Evolutionary conservation across 2,888 invertebrate species (phyloP).

Genomic region (Ormyrus nitidulus): DNA sequence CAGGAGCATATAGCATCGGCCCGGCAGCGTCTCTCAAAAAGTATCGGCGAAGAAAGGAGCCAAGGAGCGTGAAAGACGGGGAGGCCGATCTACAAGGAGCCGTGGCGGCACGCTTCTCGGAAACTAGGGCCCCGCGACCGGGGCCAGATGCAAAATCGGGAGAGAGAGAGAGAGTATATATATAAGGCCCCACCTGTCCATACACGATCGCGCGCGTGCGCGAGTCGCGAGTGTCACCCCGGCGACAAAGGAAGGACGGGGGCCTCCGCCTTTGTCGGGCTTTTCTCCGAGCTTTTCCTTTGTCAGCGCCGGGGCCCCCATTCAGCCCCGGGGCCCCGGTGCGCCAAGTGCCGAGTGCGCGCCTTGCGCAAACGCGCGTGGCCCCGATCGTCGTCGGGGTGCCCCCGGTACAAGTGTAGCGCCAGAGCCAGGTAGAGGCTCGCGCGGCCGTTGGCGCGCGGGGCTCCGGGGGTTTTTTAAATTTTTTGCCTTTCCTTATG

Average conservation of each 20-base stretch:
- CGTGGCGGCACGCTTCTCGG: constrained; percentile 65
- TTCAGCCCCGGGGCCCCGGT: constrained; percentile 20
- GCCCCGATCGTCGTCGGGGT: neutral
- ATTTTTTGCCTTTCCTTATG: neutral
- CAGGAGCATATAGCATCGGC: neutral
- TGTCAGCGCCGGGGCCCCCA: constrained; percentile 34
- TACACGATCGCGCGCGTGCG: constrained; percentile 60
- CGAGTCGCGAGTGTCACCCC: constrained; percentile 66
- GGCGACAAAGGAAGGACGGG: constrained; percentile 61
- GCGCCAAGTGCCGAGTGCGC: constrained; percentile 71
- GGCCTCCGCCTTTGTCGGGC: constrained; percentile 72
- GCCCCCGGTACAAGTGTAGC: constrained; percentile 68
- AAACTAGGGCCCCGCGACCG: constrained; percentile 66
- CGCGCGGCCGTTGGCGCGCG: no score
- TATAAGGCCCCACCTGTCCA: constrained; percentile 70
- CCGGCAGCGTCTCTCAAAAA: constrained; percentile 3
- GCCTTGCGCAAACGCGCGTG: constrained; percentile 70
- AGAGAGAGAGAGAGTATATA: constrained; percentile 23
- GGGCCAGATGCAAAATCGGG: constrained; percentile 72
- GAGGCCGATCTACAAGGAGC: constrained; percentile 49
- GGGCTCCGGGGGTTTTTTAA: constrained; percentile 8
- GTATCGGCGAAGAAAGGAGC: constrained; percentile 55
- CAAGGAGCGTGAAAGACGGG: constrained; percentile 59
- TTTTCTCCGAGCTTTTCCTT: constrained; percentile 59
- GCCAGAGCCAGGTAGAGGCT: neutral